A percentile compares a stretch with the other conserved stretches of the same genome.
Conservation (phyloP, 37 sponge, comb jelly and placozoan species). For the Theonella swinhoei region DNA sequence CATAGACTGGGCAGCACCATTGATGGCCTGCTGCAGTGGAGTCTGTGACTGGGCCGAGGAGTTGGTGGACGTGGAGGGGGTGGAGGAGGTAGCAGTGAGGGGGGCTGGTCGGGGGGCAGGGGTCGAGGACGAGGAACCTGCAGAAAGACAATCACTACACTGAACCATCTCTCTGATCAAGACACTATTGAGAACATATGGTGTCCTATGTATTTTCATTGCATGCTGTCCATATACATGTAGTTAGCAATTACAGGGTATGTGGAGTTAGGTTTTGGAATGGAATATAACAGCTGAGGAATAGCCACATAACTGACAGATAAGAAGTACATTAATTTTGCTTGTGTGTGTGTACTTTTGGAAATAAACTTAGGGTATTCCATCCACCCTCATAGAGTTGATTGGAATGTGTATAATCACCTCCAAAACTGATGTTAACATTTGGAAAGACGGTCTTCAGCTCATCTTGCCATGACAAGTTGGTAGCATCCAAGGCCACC, state of each 20-base stretch:
- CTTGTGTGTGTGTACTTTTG: too few species aligned
- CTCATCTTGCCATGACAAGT: conserved; percentile 40
- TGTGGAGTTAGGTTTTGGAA: too few species aligned
- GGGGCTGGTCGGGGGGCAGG: background rate
- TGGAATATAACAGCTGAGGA: too few species aligned
- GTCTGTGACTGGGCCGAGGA: background rate
- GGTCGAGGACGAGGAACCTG: background rate
- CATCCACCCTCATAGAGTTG: background rate
- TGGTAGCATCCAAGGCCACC: background rate
- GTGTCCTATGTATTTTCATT: too few species aligned
- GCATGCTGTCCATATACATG: too few species aligned
- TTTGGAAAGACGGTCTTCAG: conserved; percentile 56
- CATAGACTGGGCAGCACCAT: too few species aligned
- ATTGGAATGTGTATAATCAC: background rate
- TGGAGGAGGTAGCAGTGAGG: background rate
- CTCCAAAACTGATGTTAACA: conserved; percentile 67
- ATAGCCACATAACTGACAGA: too few species aligned
- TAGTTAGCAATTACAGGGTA: background rate
- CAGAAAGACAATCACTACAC: too few species aligned
- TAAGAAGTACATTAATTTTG: too few species aligned
- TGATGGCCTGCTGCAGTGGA: background rate
- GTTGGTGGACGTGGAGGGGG: background rate
- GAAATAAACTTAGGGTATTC: too few species aligned
- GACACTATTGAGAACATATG: too few species aligned
- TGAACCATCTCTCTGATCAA: too few species aligned